Percentiles rank a stretch among this genome's conserved stretches.
Evolutionary conservation across 2,888 invertebrate species (phyloP).

Genomic region (Melanophora roralis): DNA sequence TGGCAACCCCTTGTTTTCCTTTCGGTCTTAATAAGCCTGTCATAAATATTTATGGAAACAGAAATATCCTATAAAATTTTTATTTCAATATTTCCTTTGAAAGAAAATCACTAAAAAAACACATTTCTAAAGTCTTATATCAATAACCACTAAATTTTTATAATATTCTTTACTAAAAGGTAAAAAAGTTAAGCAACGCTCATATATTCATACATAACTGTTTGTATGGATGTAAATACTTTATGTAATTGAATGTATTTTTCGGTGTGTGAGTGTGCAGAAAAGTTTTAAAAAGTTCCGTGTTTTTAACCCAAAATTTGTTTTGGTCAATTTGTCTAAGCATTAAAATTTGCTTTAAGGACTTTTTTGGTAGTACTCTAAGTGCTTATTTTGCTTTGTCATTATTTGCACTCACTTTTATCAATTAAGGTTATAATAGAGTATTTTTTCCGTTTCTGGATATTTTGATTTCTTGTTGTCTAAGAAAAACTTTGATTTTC

Average conservation of each 20-base stretch:
- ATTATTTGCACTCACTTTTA: slow-evolving; percentile 43
- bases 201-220: too few relatives aligned
- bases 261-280: neutral
- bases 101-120: too few relatives aligned
- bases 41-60: too few relatives aligned
- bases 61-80: too few relatives aligned
- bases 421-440: slow-evolving; percentile 46
- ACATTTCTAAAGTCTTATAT: too few relatives aligned
- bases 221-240: neutral
- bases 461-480: neutral
- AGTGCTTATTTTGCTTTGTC: slow-evolving; percentile 8
- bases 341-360: neutral
- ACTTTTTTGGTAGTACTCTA: slow-evolving; percentile 1
- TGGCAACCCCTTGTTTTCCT: too few relatives aligned
- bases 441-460: slow-evolving; percentile 23
- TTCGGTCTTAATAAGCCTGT: too few relatives aligned
- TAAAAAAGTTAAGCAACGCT: too few relatives aligned
- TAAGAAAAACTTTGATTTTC: neutral
- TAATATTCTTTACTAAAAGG: too few relatives aligned
- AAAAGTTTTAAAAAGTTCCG: neutral
- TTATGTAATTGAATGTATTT: neutral
- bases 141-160: too few relatives aligned
- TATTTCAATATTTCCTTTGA: too few relatives aligned
- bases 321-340: neutral
- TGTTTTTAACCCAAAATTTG: neutral